These are phyloP conservation scores for Poecile montanus DNA, from an alignment of 2,797 vertebrate genomes.

Conservation along the genomic window DNA sequence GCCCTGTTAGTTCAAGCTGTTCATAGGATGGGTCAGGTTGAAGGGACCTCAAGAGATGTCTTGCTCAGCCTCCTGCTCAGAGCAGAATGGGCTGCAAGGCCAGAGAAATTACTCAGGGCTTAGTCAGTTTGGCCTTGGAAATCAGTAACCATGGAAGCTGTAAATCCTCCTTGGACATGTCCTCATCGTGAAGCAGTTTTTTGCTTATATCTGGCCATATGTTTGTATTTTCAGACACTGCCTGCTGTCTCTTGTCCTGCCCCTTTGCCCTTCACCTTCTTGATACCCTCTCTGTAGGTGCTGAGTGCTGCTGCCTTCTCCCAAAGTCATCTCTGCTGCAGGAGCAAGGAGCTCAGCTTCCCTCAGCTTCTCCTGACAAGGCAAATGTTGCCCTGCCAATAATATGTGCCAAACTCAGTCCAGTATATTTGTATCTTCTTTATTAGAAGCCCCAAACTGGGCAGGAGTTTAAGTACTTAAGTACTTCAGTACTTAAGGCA, in stretches of 20 bases:
- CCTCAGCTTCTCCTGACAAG: not conserved
- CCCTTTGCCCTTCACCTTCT: not conserved
- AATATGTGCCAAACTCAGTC: not conserved
- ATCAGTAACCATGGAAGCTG: not conserved
- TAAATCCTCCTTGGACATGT: not conserved
- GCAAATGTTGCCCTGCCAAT: not conserved
- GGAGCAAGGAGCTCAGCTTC: not conserved
- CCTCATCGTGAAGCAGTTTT: not conserved
- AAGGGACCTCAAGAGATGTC: not conserved
- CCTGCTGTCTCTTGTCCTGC: not conserved
- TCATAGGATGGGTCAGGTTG: not conserved
- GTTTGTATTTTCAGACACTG: not conserved
- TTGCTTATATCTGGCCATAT: not conserved
- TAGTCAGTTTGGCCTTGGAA: not conserved
- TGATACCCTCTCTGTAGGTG: not conserved
- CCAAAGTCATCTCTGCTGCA: not conserved
- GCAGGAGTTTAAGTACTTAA: too few species aligned
- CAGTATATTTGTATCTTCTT: not conserved
- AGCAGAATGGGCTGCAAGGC: not conserved
- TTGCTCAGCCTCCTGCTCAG: not conserved
- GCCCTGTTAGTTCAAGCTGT: not conserved
- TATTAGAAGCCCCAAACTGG: not conserved
- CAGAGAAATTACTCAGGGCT: not conserved
- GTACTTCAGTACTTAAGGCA: not conserved
- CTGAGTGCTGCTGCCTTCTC: not conserved